These are phyloP conservation scores for Camelus dromedarius DNA, from an alignment of 2,113 vertebrate genomes.

Conservation along the genomic window DNA sequence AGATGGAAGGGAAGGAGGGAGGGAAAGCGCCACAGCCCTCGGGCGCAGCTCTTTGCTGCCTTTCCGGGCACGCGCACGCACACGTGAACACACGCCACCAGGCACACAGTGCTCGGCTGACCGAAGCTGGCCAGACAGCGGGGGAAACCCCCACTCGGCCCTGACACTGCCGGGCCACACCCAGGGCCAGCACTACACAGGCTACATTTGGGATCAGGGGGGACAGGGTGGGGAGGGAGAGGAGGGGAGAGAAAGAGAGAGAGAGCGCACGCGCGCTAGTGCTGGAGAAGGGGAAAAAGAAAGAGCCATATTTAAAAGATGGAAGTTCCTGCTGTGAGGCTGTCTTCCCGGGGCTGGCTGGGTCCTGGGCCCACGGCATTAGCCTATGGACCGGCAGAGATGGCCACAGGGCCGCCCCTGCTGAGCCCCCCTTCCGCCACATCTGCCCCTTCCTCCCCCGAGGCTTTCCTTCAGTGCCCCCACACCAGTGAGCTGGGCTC, in stretches of 20 bases:
- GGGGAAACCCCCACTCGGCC: constrained; percentile 60
- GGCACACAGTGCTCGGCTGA: constrained; percentile 76
- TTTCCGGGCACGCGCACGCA: constrained; percentile 64
- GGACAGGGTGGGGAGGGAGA: constrained; percentile 80
- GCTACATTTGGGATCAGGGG: constrained; percentile 68
- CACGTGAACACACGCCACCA: constrained; percentile 74
- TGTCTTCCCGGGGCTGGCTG: constrained; percentile 64
- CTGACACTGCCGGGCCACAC: constrained; percentile 76
- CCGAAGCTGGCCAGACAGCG: constrained; percentile 63
- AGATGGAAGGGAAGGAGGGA: constrained; percentile 79
- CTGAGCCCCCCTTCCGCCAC: constrained; percentile 48
- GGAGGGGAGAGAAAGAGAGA: constrained; percentile 78
- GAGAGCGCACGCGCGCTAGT: constrained; percentile 78
- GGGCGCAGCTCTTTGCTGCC: constrained; percentile 78
- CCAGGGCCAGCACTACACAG: constrained; percentile 77
- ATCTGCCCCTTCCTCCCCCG: constrained; percentile 44
- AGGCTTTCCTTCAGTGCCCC: constrained; percentile 35
- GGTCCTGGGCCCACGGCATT: constrained; percentile 64
- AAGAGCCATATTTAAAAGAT: constrained; percentile 80
- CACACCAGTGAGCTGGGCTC: constrained; percentile 53
- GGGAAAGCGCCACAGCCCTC: constrained; percentile 80
- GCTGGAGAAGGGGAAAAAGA: constrained; percentile 85
- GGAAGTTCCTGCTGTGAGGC: constrained; percentile 82
- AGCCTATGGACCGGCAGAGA: constrained; percentile 50
- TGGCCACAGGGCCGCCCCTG: constrained; percentile 42